phyloP scores from a whole-genome alignment of 2,888 invertebrate genomes.

The Agriopis leucophaearia region DNA sequence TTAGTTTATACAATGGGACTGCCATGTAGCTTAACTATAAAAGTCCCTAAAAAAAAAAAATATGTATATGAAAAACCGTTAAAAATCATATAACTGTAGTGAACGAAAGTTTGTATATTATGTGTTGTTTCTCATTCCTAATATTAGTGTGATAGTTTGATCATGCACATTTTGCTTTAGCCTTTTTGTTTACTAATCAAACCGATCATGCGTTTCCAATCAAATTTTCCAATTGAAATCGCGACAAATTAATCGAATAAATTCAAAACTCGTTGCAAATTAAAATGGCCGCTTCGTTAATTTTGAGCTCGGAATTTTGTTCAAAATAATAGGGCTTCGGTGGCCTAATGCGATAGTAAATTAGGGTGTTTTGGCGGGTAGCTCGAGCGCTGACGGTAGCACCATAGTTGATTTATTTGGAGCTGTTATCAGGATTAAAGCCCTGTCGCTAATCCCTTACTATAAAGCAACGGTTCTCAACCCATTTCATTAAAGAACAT shows the following conservation, averaged over 20 bases:
- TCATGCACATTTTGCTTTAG: neutral
- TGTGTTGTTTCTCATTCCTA: too few relatives aligned
- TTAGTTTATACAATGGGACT: too few relatives aligned
- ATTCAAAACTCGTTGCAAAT: slow-evolving; percentile 65
- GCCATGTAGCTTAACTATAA: too few relatives aligned
- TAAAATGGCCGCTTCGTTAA: slow-evolving; percentile 67
- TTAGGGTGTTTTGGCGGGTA: slow-evolving; percentile 72
- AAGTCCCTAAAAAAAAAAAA: too few relatives aligned
- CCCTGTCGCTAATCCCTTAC: slow-evolving; percentile 64
- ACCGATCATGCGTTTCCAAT: slow-evolving; percentile 38
- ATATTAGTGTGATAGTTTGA: neutral
- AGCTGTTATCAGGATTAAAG: slow-evolving; percentile 70
- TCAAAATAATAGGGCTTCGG: slow-evolving; percentile 65
- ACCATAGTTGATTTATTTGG: slow-evolving; percentile 66
- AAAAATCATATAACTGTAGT: too few relatives aligned
- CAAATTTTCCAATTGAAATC: slow-evolving; percentile 63
- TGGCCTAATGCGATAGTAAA: slow-evolving; percentile 75
- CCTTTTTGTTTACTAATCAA: neutral
- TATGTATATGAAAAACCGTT: too few relatives aligned
- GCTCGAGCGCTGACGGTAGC: slow-evolving; percentile 62
- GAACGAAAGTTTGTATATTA: too few relatives aligned
- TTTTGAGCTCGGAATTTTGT: slow-evolving; percentile 68
- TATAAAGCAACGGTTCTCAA: slow-evolving; percentile 44
- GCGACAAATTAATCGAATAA: slow-evolving; percentile 64
- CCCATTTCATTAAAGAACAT: neutral